Evolutionary conservation across 2,113 vertebrate species (phyloP).

Genomic region (Tursiops truncatus): DNA sequence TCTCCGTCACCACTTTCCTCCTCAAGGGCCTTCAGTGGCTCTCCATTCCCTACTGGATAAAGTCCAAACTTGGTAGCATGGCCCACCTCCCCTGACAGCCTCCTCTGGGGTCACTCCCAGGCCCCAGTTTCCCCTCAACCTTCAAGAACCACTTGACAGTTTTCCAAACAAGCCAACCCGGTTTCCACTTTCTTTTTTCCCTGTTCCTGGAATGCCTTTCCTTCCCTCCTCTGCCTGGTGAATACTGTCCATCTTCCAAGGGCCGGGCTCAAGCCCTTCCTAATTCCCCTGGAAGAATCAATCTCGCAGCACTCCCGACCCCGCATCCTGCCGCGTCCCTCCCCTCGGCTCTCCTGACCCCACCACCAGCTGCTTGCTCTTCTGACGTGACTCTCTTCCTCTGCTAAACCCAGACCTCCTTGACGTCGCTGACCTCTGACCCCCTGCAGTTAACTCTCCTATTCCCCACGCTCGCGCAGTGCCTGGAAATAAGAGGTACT

Average conservation of each 20-base stretch:
- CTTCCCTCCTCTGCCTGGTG: neutral
- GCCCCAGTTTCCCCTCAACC: neutral
- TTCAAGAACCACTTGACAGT: neutral
- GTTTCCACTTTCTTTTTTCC: too few species aligned
- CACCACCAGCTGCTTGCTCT: neutral
- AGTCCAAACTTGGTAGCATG: neutral
- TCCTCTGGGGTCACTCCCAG: neutral
- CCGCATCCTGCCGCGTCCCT: fast-evolving
- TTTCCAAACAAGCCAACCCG: neutral
- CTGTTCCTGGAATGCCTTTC: neutral
- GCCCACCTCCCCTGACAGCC: neutral
- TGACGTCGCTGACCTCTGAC: neutral
- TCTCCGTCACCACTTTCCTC: neutral
- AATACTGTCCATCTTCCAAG: neutral
- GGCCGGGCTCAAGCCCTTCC: neutral
- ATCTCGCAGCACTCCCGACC: fast-evolving
- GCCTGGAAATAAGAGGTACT: neutral
- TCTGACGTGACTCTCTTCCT: neutral
- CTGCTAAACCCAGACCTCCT: neutral
- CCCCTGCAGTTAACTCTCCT: neutral
- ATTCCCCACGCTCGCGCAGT: neutral
- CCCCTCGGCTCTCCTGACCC: neutral
- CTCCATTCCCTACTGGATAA: neutral
- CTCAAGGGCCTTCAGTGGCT: neutral
- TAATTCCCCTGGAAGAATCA: neutral